These are phyloP conservation scores for Erebia epiphron DNA, from an alignment of 2,888 invertebrate genomes.

Conservation along the genomic window DNA sequence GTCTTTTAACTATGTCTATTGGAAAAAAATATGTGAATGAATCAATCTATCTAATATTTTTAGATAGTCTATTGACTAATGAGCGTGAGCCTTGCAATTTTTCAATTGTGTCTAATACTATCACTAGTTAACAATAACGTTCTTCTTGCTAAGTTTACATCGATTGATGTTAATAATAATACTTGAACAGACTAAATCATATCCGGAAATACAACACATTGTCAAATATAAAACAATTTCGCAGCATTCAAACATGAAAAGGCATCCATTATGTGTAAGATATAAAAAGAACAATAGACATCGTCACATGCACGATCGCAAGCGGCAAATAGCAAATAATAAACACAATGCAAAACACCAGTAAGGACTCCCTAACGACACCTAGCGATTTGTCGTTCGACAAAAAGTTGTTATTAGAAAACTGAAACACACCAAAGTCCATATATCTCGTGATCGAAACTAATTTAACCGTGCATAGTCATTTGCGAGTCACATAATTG, in stretches of 20 bases:
- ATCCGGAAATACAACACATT: slow-evolving; percentile 5
- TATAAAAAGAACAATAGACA: slow-evolving; percentile 21
- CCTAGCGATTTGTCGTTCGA: not conserved
- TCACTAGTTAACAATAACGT: no score
- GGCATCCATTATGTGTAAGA: not conserved
- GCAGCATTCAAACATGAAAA: not conserved
- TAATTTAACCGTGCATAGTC: no score
- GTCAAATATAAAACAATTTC: not conserved
- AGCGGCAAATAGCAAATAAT: slow-evolving; percentile 17
- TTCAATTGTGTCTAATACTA: no score
- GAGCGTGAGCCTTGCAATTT: no score
- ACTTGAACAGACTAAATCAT: not conserved
- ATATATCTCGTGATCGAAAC: not conserved
- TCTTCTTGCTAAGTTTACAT: no score
- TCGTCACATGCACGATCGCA: slow-evolving; percentile 32
- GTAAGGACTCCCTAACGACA: not conserved
- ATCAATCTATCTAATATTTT: no score
- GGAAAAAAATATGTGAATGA: no score
- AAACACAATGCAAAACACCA: slow-evolving; percentile 13
- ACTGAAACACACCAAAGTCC: not conserved
- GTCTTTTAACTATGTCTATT: no score
- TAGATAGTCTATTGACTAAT: no score
- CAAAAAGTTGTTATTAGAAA: not conserved
- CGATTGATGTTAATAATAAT: not conserved
- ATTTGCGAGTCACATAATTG: no score